phyloP scores from a whole-genome alignment of 1,140 invertebrate species.

The Brachionus plicatilis region DNA sequence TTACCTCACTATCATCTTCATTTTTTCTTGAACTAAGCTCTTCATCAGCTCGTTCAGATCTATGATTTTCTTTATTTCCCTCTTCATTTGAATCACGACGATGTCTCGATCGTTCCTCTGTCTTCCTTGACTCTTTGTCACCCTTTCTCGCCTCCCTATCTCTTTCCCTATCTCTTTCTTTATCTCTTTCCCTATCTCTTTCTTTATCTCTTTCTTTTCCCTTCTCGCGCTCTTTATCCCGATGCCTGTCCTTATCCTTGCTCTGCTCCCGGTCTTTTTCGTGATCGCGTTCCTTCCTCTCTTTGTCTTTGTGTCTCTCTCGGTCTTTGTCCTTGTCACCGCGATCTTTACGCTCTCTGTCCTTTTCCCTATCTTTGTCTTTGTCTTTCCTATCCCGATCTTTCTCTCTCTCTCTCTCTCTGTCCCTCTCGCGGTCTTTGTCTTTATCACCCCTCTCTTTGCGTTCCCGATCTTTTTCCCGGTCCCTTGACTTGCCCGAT shows the following conservation, averaged over 20 bases:
- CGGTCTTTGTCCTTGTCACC: conserved; percentile 42
- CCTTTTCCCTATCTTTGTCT: conserved; percentile 41
- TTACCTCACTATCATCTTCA: conserved; percentile 2
- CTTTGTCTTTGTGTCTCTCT: conserved; percentile 41
- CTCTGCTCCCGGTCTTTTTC: background rate
- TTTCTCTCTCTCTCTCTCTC: conserved; percentile 30
- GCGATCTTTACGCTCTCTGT: conserved; percentile 45
- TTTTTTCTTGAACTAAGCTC: background rate
- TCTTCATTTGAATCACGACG: conserved; percentile 36
- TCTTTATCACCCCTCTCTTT: background rate
- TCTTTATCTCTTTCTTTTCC: conserved; percentile 40
- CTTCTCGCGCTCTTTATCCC: conserved; percentile 42
- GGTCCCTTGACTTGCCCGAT: background rate
- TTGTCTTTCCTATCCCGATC: conserved; percentile 41
- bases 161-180: conserved; percentile 36
- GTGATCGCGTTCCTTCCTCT: conserved; percentile 42
- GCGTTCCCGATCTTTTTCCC: background rate
- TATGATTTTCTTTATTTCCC: background rate
- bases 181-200: too few relatives aligned
- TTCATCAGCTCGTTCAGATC: background rate
- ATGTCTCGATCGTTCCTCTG: conserved; percentile 42
- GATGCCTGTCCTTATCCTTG: conserved; percentile 41
- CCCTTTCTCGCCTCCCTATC: background rate
- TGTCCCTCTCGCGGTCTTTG: conserved; percentile 18
- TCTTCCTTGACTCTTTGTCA: background rate